A percentile compares a stretch with the other conserved stretches of the same genome.
phyloP scores from a whole-genome alignment of 2,113 vertebrate species.

The Quiscalus mexicanus region DNA sequence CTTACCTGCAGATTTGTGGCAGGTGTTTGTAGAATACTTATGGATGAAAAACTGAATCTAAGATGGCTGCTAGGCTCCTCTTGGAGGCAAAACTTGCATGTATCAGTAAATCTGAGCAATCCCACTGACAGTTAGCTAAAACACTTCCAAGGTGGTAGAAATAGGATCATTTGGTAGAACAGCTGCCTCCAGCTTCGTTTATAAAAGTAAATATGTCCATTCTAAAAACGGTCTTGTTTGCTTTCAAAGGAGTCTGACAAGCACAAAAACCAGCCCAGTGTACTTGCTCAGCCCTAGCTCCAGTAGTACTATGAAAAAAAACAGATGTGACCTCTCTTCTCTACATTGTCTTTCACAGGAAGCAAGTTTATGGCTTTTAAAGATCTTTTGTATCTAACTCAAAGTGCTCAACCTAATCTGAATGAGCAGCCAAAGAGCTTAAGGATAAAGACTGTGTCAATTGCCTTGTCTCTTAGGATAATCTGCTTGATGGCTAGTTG shows the following conservation, averaged over 20 bases:
- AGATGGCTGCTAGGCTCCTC: neutral
- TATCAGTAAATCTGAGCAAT: neutral
- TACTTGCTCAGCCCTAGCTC: neutral
- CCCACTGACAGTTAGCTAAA: neutral
- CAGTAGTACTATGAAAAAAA: neutral
- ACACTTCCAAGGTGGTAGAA: neutral
- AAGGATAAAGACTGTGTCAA: neutral
- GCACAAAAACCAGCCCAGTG: neutral
- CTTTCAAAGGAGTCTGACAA: neutral
- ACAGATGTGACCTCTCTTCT: neutral
- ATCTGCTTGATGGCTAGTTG: neutral
- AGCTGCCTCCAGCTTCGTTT: neutral
- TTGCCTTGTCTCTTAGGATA: neutral
- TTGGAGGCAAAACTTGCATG: neutral
- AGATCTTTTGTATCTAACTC: neutral
- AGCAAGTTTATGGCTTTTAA: neutral
- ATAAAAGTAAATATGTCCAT: neutral
- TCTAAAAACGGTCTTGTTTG: accelerated
- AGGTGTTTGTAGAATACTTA: neutral
- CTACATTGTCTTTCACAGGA: neutral
- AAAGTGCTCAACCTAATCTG: neutral
- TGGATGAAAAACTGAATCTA: neutral
- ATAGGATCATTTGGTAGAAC: neutral
- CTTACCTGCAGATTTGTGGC: neutral
- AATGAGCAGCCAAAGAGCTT: neutral